Percentiles rank a stretch among this genome's conserved stretches.
Conservation (phyloP, 2,113 vertebrate genomes). For the Piprites chloris region DNA sequence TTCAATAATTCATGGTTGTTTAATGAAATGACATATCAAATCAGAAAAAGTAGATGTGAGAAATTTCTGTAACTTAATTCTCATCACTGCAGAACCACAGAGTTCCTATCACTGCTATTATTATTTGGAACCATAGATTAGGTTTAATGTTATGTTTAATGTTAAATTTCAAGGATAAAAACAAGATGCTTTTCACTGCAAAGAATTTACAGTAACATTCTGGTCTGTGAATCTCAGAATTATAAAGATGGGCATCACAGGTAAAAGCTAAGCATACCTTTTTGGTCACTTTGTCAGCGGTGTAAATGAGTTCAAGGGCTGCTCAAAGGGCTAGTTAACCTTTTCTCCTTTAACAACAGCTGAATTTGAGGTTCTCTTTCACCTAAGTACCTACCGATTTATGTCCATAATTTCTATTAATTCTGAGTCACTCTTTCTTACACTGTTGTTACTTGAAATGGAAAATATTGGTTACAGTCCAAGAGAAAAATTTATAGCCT, state of each 20-base stretch:
- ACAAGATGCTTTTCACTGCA: neutral
- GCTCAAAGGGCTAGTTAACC: neutral
- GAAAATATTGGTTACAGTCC: slow-evolving; percentile 58
- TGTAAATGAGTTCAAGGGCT: neutral
- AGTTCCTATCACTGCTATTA: neutral
- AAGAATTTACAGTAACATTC: neutral
- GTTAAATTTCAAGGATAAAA: neutral
- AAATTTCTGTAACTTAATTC: slow-evolving; percentile 20
- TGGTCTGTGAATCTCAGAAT: neutral
- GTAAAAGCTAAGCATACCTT: neutral
- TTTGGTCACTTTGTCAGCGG: neutral
- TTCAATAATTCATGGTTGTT: slow-evolving; percentile 28
- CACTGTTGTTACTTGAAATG: slow-evolving; percentile 45
- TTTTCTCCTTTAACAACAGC: neutral
- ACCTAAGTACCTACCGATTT: neutral
- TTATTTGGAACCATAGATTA: neutral
- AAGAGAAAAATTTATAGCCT: slow-evolving; percentile 56
- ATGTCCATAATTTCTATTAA: slow-evolving; percentile 34
- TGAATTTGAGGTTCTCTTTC: slow-evolving; percentile 5
- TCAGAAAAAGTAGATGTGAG: neutral
- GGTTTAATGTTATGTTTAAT: neutral
- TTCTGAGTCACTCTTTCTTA: slow-evolving; percentile 18
- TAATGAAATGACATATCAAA: slow-evolving; percentile 41
- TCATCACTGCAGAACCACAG: neutral
- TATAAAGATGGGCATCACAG: neutral